Conservation (phyloP, 2,888 invertebrate genomes). For the Perdita meconis region DNA sequence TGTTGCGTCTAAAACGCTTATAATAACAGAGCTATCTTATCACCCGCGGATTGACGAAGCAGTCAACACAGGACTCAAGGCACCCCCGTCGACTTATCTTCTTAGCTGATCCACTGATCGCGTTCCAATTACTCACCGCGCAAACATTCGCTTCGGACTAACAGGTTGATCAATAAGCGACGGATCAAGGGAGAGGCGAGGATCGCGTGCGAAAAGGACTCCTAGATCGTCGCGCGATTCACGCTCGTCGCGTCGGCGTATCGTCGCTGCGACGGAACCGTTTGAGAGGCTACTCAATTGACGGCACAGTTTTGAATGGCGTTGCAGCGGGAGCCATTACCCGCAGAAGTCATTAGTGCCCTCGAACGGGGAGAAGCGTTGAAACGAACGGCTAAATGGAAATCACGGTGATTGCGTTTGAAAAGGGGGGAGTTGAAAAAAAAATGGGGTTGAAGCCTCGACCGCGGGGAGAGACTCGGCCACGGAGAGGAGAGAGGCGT, state of each 20-base stretch:
- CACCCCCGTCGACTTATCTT: slow-evolving; percentile 5
- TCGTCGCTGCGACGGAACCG: slow-evolving; percentile 23
- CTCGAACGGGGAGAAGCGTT: slow-evolving; percentile 46
- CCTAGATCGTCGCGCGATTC: neutral
- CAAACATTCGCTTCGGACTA: neutral
- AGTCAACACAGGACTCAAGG: neutral
- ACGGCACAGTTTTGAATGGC: slow-evolving; percentile 58
- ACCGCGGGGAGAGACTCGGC: slow-evolving; percentile 24
- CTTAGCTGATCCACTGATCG: slow-evolving; percentile 24
- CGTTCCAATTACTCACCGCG: slow-evolving; percentile 29
- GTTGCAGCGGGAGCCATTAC: slow-evolving; percentile 48
- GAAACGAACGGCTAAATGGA: slow-evolving; percentile 61
- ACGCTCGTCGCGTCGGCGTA: neutral
- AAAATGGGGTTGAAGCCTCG: slow-evolving; percentile 42
- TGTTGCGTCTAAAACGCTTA: slow-evolving; percentile 50
- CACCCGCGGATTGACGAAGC: slow-evolving; percentile 1
- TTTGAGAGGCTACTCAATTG: slow-evolving; percentile 53
- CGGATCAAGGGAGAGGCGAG: neutral
- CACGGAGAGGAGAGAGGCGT: slow-evolving; percentile 41
- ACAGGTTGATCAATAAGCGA: neutral
- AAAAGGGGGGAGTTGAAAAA: slow-evolving; percentile 46
- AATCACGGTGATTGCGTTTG: slow-evolving; percentile 65
- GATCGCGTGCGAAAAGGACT: neutral
- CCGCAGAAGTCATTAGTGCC: slow-evolving; percentile 60
- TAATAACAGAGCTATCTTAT: slow-evolving; percentile 55